These are phyloP conservation scores for Martes martes DNA, from an alignment of 2,113 vertebrate species.

Conservation along the genomic window DNA sequence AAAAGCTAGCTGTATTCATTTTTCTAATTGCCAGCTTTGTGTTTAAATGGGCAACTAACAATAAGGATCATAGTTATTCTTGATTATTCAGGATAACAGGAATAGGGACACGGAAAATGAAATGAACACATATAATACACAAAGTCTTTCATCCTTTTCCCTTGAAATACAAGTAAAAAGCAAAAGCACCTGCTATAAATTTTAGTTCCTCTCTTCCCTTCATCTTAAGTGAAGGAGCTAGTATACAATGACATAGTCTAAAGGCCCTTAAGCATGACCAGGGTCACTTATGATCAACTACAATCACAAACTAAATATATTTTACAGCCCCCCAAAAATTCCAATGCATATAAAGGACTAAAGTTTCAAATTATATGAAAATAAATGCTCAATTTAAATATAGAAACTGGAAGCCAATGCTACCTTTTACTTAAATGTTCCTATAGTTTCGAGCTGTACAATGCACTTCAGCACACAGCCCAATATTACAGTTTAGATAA, in stretches of 20 bases:
- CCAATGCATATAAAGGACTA: not conserved
- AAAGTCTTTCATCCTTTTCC: not conserved
- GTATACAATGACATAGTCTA: not conserved
- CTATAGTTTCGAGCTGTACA: not conserved
- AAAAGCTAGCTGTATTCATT: not conserved
- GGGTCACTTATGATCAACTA: slow-evolving; percentile 4
- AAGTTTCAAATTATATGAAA: not conserved
- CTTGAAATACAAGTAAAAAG: not conserved
- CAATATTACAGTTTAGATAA: not conserved
- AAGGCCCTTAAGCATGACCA: not conserved
- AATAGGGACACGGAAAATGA: not conserved
- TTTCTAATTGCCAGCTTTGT: slow-evolving; percentile 18
- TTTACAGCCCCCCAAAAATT: not conserved
- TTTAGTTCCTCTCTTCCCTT: slow-evolving; percentile 12
- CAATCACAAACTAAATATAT: not conserved
- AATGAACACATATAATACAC: not conserved
- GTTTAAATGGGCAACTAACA: not conserved
- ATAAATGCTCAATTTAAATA: slow-evolving; percentile 16
- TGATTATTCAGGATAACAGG: not conserved
- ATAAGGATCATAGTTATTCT: not conserved
- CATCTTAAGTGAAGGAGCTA: not conserved
- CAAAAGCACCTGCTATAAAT: not conserved
- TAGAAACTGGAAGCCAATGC: not conserved
- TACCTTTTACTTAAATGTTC: not conserved
- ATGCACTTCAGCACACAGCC: not conserved